Evolutionary conservation across 2,888 invertebrate genomes (phyloP).

Genomic region (Brachyopa scutellaris): DNA sequence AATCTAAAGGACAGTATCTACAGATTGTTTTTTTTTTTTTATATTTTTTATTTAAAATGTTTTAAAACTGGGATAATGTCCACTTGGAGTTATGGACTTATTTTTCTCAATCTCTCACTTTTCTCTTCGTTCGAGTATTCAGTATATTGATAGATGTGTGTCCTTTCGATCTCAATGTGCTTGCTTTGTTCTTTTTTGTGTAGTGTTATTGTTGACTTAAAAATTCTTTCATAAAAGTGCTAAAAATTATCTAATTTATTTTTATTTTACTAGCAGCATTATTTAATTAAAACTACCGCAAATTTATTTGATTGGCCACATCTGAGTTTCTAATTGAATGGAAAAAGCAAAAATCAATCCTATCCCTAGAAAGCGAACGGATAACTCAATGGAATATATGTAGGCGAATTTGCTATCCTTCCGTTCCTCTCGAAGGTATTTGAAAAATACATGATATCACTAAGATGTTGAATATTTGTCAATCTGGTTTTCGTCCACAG

Average conservation of each 20-base stretch:
- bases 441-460: too few species aligned
- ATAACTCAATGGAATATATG: too few species aligned
- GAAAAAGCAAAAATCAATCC: too few species aligned
- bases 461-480: too few species aligned
- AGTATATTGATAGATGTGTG: slow-evolving; percentile 58
- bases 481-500: too few species aligned
- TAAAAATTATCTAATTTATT: slow-evolving; percentile 3
- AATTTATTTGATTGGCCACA: too few species aligned
- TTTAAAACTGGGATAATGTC: slow-evolving; percentile 59
- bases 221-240: slow-evolving; percentile 12
- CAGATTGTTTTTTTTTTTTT: slow-evolving; percentile 48
- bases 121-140: neutral
- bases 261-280: too few species aligned
- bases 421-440: too few species aligned
- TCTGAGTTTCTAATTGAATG: too few species aligned
- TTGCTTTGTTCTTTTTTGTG: slow-evolving; percentile 58
- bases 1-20: slow-evolving; percentile 72
- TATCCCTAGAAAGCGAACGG: too few species aligned
- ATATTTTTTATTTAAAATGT: slow-evolving; percentile 8
- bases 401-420: too few species aligned
- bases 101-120: slow-evolving; percentile 10
- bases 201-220: neutral
- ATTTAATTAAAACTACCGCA: too few species aligned
- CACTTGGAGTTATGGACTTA: slow-evolving; percentile 42
- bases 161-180: slow-evolving; percentile 66